Evolutionary conservation across 2,888 invertebrate genomes (phyloP), one percentile per base, ranked within the genome.

Genomic region (Dicyrtomina minuta): DNA sequence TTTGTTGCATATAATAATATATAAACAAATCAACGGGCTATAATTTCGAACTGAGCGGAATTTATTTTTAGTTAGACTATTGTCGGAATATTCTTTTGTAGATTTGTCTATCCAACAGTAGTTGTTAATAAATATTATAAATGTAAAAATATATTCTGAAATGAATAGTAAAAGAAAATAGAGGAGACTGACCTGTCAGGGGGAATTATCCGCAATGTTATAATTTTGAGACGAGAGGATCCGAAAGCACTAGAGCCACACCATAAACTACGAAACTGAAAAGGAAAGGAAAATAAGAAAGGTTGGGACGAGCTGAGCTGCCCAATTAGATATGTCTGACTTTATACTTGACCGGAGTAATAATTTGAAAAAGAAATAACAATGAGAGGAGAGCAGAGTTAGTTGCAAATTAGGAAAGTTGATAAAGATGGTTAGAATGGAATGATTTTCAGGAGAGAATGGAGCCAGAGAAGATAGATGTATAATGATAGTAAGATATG

Each of bases 401-500:
- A 60, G 39, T 17, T 20, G 27, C 5, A 24, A 56, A 15, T 13
- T 12, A 20, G 20, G 33, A 58, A 41, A 43, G 43, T 43, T 15
- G 8, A 22, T 17, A 24, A 17, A 41, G 59, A 60, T 41, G 41
- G 17, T 43, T 39, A 41, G 22, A 43, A 17, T 60, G 13, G 22
- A 41, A 41, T 60, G 22, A 41, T 41, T 61, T 27, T 49, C 46
- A 12, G 17, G 27, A 15, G 41, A 58, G 58, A 58, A 49, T 58
- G 58, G 22, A 41, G 22, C 20, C 41, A 24, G 49, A 46, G 49
- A n/a, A 61, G 49, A 49, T 26, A 24, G 24, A 56, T n/a, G n/a
- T 61, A 46, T 17, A 24, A 43, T 49, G 46, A 13, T 26, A 46
- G 26, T n/a, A n/a, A 43, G 61, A 46, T 46, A 46, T 60, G 44